Evolutionary conservation across 2,888 invertebrate genomes (phyloP).

Genomic region (Ennomos quercinarius): DNA sequence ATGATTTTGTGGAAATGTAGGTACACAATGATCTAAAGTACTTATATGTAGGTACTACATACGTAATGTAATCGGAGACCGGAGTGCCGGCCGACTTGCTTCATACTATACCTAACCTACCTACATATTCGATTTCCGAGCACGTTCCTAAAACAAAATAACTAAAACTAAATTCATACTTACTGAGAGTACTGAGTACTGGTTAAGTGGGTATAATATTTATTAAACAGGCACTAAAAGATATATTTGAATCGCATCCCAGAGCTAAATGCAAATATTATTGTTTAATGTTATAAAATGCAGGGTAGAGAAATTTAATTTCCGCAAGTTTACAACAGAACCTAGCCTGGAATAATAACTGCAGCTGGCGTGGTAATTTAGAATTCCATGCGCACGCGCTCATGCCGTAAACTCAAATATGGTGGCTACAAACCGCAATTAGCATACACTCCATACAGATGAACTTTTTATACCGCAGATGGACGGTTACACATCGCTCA

Average conservation of each 20-base stretch:
- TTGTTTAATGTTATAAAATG: constrained; percentile 18
- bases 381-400: constrained; percentile 67
- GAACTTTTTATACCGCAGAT: constrained; percentile 50
- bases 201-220: too few species aligned
- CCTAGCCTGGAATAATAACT: constrained; percentile 51
- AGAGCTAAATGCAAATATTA: constrained; percentile 1
- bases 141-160: constrained; percentile 2
- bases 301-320: constrained; percentile 48
- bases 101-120: too few species aligned
- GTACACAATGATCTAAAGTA: constrained; percentile 14
- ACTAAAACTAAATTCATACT: too few species aligned
- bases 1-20: constrained; percentile 23
- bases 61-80: too few species aligned
- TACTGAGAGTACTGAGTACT: too few species aligned
- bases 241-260: background rate
- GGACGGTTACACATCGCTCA: constrained; percentile 16
- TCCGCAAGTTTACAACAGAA: constrained; percentile 50
- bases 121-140: constrained; percentile 1
- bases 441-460: constrained; percentile 60
- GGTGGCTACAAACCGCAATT: constrained; percentile 77
- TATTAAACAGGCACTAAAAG: too few species aligned
- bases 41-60: too few species aligned
- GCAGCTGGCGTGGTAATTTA: constrained; percentile 63
- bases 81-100: too few species aligned
- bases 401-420: constrained; percentile 73